Conservation (phyloP, 2,113 vertebrate genomes). For the Parus major region DNA sequence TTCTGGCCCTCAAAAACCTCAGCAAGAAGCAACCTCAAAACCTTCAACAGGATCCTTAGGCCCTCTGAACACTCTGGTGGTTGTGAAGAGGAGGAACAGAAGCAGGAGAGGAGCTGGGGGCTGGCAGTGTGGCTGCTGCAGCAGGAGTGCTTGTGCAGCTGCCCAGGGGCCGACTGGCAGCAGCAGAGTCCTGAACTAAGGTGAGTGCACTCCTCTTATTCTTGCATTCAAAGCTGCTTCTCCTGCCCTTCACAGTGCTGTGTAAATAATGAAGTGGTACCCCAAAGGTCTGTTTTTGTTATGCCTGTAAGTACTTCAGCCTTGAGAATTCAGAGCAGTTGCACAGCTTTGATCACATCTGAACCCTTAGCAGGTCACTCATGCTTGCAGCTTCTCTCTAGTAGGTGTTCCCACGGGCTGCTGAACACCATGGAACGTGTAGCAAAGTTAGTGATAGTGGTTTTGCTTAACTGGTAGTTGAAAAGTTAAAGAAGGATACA, state of each 20-base stretch:
- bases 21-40: background rate
- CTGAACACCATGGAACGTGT: background rate
- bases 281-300: background rate
- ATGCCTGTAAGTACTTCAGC: background rate
- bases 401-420: background rate
- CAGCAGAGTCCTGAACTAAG: background rate
- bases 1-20: background rate
- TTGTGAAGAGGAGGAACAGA: background rate
- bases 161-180: background rate
- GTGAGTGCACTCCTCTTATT: background rate
- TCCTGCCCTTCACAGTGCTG: background rate
- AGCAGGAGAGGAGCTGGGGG: no score
- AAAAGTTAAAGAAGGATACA: background rate
- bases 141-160: background rate
- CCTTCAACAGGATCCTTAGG: background rate
- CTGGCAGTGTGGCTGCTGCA: background rate
- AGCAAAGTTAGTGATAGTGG: background rate
- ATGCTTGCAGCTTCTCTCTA: background rate
- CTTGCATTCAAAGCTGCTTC: background rate
- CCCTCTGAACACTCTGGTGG: background rate
- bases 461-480: background rate
- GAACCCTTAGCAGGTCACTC: background rate
- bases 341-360: background rate
- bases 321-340: background rate
- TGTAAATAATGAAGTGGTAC: background rate